These are phyloP conservation scores for Leptatherina wallacei DNA, from an alignment of 2,797 vertebrate genomes.

Conservation along the genomic window DNA sequence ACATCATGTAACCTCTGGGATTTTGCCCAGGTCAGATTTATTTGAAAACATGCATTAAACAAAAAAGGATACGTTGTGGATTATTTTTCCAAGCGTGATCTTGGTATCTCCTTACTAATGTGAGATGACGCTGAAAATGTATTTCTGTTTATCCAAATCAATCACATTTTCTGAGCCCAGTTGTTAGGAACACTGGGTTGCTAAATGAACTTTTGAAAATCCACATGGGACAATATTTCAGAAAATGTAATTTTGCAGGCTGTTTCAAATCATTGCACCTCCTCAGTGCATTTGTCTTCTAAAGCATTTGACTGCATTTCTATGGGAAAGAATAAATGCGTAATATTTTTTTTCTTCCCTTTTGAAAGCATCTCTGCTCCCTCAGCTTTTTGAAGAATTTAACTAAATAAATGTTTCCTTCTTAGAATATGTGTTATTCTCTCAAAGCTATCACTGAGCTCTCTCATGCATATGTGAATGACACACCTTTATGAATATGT, in stretches of 20 bases:
- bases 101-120: constrained; percentile 46
- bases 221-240: constrained; percentile 83
- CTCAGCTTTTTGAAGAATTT: constrained; percentile 80
- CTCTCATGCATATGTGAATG: constrained; percentile 86
- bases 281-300: constrained; percentile 84
- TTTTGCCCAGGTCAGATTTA: constrained; percentile 30
- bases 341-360: constrained; percentile 71
- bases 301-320: constrained; percentile 83
- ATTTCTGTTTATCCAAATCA: constrained; percentile 68
- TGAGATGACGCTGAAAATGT: constrained; percentile 62
- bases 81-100: constrained; percentile 40
- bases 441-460: constrained; percentile 81
- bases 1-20: constrained; percentile 1
- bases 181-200: constrained; percentile 78
- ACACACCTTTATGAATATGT: constrained; percentile 90
- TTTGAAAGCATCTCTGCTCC: constrained; percentile 80
- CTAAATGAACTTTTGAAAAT: constrained; percentile 87
- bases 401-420: constrained; percentile 82
- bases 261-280: constrained; percentile 85
- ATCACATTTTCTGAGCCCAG: constrained; percentile 68
- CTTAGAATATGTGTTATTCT: constrained; percentile 79
- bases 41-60: constrained; percentile 44
- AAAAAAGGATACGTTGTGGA: constrained; percentile 35
- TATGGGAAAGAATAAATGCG: constrained; percentile 83
- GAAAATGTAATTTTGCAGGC: constrained; percentile 87